Conservation (phyloP, 2,888 invertebrate genomes). For the Lomographa bimaculata region DNA sequence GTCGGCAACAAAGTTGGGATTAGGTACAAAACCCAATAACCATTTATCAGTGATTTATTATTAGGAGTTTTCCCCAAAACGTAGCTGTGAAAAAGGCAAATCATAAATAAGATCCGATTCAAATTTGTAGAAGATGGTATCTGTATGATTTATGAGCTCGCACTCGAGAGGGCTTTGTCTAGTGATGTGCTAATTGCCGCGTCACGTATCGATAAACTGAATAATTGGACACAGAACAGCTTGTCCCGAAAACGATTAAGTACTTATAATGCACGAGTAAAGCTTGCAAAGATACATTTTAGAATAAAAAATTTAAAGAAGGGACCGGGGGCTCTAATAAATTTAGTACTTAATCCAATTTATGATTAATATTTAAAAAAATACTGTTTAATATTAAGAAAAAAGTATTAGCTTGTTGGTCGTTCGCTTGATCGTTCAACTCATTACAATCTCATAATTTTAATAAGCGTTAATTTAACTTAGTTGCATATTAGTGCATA, state of each 20-base stretch:
- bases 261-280: too few relatives aligned
- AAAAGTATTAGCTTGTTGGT: too few relatives aligned
- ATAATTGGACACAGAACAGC: constrained; percentile 42
- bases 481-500: too few relatives aligned
- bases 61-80: constrained; percentile 78
- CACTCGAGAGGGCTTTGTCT: constrained; percentile 77
- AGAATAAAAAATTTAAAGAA: too few relatives aligned
- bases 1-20: constrained; percentile 60
- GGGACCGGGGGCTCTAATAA: too few relatives aligned
- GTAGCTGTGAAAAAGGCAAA: constrained; percentile 83
- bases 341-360: too few relatives aligned
- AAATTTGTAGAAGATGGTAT: constrained; percentile 84
- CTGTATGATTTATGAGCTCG: constrained; percentile 81
- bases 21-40: constrained; percentile 70
- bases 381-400: too few relatives aligned
- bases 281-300: too few relatives aligned
- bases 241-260: constrained; percentile 31
- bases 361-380: too few relatives aligned
- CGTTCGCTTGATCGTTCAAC: too few relatives aligned
- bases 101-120: constrained; percentile 85
- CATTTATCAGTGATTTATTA: constrained; percentile 78
- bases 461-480: too few relatives aligned
- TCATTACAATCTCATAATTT: too few relatives aligned
- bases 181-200: constrained; percentile 78
- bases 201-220: constrained; percentile 64